Conservation (phyloP, 2,113 vertebrate species). For the human (Homo sapiens) region DNA sequence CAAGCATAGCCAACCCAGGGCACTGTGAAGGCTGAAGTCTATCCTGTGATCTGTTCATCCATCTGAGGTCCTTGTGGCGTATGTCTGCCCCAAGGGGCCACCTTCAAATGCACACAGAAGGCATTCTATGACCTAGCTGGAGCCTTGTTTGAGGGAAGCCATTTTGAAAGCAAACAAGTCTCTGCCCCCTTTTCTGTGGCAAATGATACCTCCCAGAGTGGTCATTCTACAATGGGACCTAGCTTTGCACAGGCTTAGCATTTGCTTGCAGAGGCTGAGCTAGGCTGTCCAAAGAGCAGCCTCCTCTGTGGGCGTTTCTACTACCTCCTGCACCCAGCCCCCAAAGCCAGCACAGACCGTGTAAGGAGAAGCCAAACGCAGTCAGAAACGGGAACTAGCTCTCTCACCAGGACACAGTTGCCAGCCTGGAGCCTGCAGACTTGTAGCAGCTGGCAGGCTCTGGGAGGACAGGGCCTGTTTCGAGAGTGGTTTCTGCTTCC, state of each 20-base stretch:
- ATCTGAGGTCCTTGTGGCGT: neutral
- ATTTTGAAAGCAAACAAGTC: neutral
- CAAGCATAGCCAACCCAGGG: neutral
- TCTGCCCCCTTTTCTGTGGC: neutral
- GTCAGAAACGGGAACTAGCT: rapidly evolving
- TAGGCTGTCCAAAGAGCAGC: neutral
- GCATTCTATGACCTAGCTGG: neutral
- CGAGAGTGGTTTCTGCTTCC: neutral
- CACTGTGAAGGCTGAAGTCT: neutral
- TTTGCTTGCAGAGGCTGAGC: neutral
- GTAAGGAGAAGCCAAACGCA: neutral
- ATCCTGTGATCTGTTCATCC: neutral
- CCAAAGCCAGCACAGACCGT: neutral
- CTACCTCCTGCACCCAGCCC: neutral
- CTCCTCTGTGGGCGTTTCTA: neutral
- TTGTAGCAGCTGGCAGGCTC: rapidly evolving
- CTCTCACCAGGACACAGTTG: neutral
- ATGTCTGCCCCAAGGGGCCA: neutral
- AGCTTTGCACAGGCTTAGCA: neutral
- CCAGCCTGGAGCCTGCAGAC: neutral
- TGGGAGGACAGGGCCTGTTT: rapidly evolving
- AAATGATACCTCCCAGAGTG: neutral
- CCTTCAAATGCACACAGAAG: neutral
- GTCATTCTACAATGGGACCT: neutral
- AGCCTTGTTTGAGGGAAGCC: conserved; percentile 4